Conservation (phyloP, 2,113 vertebrate species). For the Etheostoma cragini region DNA sequence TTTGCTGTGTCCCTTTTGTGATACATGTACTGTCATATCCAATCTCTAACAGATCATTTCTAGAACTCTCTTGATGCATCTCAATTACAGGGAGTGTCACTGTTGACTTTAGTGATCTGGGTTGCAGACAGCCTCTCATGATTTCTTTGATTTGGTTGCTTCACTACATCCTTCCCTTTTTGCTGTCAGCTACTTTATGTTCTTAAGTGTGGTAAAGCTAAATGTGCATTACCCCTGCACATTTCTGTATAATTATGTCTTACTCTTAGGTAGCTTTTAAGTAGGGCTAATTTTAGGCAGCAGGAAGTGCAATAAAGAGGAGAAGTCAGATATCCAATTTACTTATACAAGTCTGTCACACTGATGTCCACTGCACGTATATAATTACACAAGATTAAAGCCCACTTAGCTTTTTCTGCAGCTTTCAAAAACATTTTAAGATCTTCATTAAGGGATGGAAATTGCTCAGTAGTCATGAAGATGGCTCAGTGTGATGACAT, state of each 20-base stretch:
- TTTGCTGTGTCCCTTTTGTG: constrained; percentile 47
- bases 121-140: constrained; percentile 22
- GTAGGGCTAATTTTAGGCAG: background rate
- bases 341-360: background rate
- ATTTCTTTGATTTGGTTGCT: constrained; percentile 29
- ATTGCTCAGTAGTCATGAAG: background rate
- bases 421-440: background rate
- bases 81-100: constrained; percentile 59
- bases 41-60: constrained; percentile 58
- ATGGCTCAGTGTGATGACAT: background rate
- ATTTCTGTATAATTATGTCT: background rate
- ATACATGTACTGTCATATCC: constrained; percentile 36
- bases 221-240: background rate
- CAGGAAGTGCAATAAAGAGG: background rate
- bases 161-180: background rate
- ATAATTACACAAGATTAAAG: background rate
- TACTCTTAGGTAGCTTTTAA: background rate
- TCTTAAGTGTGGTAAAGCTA: background rate
- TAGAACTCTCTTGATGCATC: constrained; percentile 51
- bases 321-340: background rate
- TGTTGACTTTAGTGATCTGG: constrained; percentile 27
- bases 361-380: background rate
- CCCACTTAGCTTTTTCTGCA: background rate
- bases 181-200: constrained; percentile 2
- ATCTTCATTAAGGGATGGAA: too few relatives aligned